Percentiles rank a stretch among this genome's conserved stretches.
Conservation (phyloP, 37 sponge, comb jelly and placozoan genomes). For the Ephydatia muelleri region DNA sequence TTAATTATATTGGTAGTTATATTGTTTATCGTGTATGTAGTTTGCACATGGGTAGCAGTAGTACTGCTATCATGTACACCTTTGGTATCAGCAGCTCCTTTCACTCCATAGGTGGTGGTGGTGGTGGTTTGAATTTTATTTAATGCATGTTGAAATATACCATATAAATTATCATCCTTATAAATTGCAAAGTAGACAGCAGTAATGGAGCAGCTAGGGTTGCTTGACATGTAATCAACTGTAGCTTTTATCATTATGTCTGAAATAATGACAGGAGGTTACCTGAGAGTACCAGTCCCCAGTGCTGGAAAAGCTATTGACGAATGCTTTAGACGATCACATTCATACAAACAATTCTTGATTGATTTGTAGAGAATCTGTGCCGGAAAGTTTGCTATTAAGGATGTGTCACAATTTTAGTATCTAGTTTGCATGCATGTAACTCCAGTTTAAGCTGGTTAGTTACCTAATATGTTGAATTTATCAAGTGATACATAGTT, state of each 20-base stretch:
- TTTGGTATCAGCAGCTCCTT: background rate
- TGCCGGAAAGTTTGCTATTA: background rate
- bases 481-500: too few relatives aligned
- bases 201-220: conserved; percentile 8
- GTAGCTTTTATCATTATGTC: conserved; percentile 21
- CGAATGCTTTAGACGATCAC: background rate
- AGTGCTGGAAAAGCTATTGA: conserved; percentile 65
- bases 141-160: background rate
- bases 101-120: background rate
- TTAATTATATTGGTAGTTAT: background rate
- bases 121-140: background rate
- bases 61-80: background rate
- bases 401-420: too few relatives aligned
- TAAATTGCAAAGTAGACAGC: conserved; percentile 38
- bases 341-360: conserved; percentile 30
- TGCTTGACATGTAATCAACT: background rate
- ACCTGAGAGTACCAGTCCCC: conserved; percentile 61
- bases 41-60: background rate
- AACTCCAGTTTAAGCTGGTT: too few relatives aligned
- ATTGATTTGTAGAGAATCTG: conserved; percentile 36
- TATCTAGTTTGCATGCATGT: too few relatives aligned
- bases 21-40: background rate
- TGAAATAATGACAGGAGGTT: conserved; percentile 38
- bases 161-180: background rate
- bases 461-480: too few relatives aligned